Conservation (phyloP, 2,888 invertebrate genomes). For the Acrobasis consociella region DNA sequence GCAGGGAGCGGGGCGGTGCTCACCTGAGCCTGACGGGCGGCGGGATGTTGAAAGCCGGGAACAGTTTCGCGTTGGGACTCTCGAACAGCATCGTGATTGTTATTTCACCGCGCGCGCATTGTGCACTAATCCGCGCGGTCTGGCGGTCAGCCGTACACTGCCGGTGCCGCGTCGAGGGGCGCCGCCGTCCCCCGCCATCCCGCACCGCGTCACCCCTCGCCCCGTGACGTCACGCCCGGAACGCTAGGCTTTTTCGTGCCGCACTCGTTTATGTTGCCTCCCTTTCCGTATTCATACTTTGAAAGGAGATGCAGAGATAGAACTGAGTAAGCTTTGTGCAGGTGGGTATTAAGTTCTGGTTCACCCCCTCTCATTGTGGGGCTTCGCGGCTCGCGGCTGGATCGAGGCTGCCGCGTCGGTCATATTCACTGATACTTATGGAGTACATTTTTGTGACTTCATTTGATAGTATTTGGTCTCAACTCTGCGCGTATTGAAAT, state of each 20-base stretch:
- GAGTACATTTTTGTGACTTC: conserved; percentile 21
- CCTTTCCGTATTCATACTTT: conserved; percentile 32
- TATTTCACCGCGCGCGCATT: conserved; percentile 71
- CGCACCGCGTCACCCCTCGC: conserved; percentile 43
- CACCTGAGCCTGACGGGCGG: conserved; percentile 85
- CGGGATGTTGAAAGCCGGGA: conserved; percentile 87
- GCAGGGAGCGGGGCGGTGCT: conserved; percentile 38
- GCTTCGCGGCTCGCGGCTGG: conserved; percentile 30
- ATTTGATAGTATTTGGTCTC: no score
- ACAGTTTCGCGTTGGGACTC: conserved; percentile 87
- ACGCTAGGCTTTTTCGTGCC: conserved; percentile 55
- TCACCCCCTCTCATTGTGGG: conserved; percentile 31
- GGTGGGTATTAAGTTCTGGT: conserved; percentile 29
- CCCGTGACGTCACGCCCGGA: conserved; percentile 71
- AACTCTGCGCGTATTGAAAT: background rate
- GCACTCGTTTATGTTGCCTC: conserved; percentile 40
- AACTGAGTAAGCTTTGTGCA: conserved; percentile 30
- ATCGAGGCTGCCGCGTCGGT: conserved; percentile 25
- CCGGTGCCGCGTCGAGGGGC: conserved; percentile 45
- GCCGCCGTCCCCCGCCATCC: conserved; percentile 41
- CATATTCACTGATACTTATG: conserved; percentile 22
- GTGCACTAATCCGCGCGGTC: conserved; percentile 58
- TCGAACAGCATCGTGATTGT: conserved; percentile 86
- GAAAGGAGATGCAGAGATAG: conserved; percentile 40
- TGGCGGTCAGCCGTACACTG: conserved; percentile 73